phyloP scores from a whole-genome alignment of 2,113 vertebrate genomes.

The Recurvirostra avosetta region DNA sequence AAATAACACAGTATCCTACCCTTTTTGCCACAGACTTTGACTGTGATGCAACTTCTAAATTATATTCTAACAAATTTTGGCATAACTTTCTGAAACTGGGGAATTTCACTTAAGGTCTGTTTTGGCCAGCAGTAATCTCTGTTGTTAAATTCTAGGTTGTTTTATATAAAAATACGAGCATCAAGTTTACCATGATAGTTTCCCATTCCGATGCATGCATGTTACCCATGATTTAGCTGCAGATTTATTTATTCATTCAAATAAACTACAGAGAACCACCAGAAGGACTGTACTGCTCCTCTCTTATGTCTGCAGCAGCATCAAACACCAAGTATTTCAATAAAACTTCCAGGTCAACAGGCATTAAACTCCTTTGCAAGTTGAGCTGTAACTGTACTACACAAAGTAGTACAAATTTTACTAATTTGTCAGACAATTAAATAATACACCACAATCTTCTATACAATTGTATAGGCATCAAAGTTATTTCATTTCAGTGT shows the following conservation, averaged over 20 bases:
- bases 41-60: neutral
- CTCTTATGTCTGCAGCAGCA: neutral
- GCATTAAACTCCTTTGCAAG: neutral
- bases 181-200: neutral
- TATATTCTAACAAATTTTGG: neutral
- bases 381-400: neutral
- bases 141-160: neutral
- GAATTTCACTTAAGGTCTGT: neutral
- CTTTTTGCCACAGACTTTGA: neutral
- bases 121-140: neutral
- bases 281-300: neutral
- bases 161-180: neutral
- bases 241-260: neutral
- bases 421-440: neutral
- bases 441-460: neutral
- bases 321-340: neutral
- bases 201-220: neutral
- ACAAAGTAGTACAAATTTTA: neutral
- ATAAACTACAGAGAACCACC: neutral
- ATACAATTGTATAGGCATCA: neutral
- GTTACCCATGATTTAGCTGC: neutral
- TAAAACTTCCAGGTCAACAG: neutral
- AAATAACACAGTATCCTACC: neutral
- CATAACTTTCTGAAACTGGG: neutral
- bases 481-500: neutral